These are phyloP conservation scores for Perizoma flavofasciatum DNA, from an alignment of 2,888 invertebrate species.

Conservation along the genomic window DNA sequence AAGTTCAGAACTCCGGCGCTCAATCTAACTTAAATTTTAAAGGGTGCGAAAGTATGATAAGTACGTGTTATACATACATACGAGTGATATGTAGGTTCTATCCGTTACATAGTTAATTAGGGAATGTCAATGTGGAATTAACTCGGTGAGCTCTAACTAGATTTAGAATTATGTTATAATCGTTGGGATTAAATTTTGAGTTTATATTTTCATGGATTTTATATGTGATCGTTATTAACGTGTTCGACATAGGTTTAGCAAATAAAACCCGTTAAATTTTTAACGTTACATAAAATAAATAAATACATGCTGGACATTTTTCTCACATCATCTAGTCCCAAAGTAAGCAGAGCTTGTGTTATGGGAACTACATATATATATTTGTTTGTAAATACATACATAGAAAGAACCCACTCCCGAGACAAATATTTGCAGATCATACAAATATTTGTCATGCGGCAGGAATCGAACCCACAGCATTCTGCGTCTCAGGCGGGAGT, in stretches of 20 bases:
- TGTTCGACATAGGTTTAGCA: neutral
- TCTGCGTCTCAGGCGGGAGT: no score
- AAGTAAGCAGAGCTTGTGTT: no score
- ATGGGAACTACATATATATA: no score
- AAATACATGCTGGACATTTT: no score
- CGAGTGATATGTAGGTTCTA: slow-evolving; percentile 2
- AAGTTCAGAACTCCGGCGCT: neutral
- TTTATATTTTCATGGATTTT: slow-evolving; percentile 1
- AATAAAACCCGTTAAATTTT: neutral
- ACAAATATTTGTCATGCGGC: no score
- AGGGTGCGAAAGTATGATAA: slow-evolving; percentile 32
- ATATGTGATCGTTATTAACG: neutral
- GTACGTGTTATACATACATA: slow-evolving; percentile 17
- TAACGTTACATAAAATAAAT: no score
- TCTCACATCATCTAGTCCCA: no score
- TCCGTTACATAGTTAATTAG: slow-evolving; percentile 15
- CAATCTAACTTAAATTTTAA: slow-evolving; percentile 23
- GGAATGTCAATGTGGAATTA: slow-evolving; percentile 12
- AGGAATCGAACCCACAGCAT: no score
- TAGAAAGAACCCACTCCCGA: no score
- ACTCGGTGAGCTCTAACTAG: slow-evolving; percentile 14
- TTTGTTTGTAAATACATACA: no score
- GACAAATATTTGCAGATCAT: no score
- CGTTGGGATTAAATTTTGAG: slow-evolving; percentile 3
- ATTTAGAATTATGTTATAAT: slow-evolving; percentile 11